Conservation (phyloP, 30 jellyfish, hydroid and myxozoan genomes). For the Aurelia aurita region DNA sequence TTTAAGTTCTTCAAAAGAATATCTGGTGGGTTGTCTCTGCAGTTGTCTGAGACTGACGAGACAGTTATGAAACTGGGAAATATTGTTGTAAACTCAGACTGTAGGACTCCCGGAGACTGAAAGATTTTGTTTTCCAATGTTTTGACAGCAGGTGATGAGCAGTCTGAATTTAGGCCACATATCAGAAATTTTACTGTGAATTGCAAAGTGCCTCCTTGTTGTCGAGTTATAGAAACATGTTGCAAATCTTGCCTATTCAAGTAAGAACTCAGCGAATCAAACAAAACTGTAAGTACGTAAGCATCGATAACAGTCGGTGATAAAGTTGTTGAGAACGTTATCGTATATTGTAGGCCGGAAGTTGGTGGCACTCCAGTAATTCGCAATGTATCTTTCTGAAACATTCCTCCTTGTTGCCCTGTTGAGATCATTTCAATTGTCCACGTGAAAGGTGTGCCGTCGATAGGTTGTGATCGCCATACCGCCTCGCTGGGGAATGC, state of each 20-base stretch:
- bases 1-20: slow-evolving; percentile 46
- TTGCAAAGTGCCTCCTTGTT: slow-evolving; percentile 13
- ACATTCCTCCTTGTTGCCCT: slow-evolving; percentile 21
- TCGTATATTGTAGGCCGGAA: slow-evolving; percentile 53
- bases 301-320: slow-evolving; percentile 39
- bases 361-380: slow-evolving; percentile 50
- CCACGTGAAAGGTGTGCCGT: slow-evolving; percentile 60
- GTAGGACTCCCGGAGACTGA: slow-evolving; percentile 36
- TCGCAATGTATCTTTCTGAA: slow-evolving; percentile 30
- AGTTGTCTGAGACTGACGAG: slow-evolving; percentile 75
- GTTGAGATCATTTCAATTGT: slow-evolving; percentile 18
- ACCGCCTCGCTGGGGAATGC: slow-evolving; percentile 56
- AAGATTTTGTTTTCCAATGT: slow-evolving; percentile 46
- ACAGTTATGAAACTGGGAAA: slow-evolving; percentile 32
- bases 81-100: slow-evolving; percentile 47
- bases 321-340: slow-evolving; percentile 23
- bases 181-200: slow-evolving; percentile 8
- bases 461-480: slow-evolving; percentile 35
- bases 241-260: slow-evolving; percentile 49
- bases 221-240: slow-evolving; percentile 34
- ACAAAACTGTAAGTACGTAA: slow-evolving; percentile 32
- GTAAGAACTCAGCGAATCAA: slow-evolving; percentile 19
- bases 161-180: slow-evolving; percentile 67
- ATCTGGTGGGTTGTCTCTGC: slow-evolving; percentile 89
- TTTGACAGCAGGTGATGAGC: slow-evolving; percentile 31